A percentile compares a stretch with the other conserved stretches of the same genome.
Evolutionary conservation across 1,140 invertebrate genomes (phyloP).

Genomic region (Elysia chlorotica): DNA sequence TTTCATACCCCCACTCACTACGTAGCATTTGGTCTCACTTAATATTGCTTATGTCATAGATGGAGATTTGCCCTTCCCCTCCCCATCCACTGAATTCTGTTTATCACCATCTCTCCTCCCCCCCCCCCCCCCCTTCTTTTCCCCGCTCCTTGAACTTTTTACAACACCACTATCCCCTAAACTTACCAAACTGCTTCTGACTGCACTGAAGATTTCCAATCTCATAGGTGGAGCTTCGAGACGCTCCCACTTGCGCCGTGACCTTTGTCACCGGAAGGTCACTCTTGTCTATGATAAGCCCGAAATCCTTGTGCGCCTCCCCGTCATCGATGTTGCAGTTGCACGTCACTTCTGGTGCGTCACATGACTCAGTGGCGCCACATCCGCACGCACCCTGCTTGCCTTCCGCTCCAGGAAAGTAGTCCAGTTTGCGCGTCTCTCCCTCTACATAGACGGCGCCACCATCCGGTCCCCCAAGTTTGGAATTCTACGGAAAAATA

Average conservation of each 20-base stretch:
- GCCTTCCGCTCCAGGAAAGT: slow-evolving; percentile 24
- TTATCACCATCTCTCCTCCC: too few species aligned
- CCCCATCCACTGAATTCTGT: too few species aligned
- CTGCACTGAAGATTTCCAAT: background rate
- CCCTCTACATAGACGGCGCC: slow-evolving; percentile 16
- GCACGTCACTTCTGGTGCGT: background rate
- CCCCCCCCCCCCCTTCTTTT: too few species aligned
- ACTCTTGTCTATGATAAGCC: slow-evolving; percentile 7
- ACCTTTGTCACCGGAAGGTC: slow-evolving; percentile 4
- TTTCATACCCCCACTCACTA: too few species aligned
- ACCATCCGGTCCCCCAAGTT: too few species aligned
- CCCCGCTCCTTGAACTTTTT: too few species aligned
- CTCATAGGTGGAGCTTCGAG: background rate
- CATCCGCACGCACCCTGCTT: slow-evolving; percentile 18
- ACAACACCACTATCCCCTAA: too few species aligned
- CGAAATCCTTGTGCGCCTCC: slow-evolving; percentile 10
- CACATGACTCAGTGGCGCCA: slow-evolving; percentile 19
- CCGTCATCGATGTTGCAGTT: slow-evolving; percentile 20
- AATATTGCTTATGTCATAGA: too few species aligned
- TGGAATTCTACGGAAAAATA: too few species aligned
- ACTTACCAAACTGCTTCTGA: slow-evolving; percentile 13
- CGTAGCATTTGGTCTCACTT: too few species aligned
- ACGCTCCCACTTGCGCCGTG: background rate
- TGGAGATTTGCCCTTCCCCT: too few species aligned
- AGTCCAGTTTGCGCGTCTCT: slow-evolving; percentile 3